Conservation (phyloP, 2,888 invertebrate genomes). For the Labia minor region DNA sequence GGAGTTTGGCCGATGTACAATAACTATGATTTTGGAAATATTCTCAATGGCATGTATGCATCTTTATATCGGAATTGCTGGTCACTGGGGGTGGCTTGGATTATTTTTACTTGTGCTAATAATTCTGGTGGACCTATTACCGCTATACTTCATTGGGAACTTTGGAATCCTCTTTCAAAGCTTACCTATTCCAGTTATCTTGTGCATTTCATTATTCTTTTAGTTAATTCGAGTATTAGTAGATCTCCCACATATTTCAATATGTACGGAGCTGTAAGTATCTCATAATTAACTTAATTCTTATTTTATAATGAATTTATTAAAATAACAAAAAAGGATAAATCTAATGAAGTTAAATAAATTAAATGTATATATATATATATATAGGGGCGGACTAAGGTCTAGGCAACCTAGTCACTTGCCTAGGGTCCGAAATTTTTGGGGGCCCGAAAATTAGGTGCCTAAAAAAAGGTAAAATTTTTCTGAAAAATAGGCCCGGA, state of each 20-base stretch:
- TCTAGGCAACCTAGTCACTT: no score
- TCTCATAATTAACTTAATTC: no score
- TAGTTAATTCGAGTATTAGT: constrained; percentile 40
- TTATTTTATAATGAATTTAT: no score
- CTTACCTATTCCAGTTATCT: constrained; percentile 50
- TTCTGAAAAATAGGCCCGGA: no score
- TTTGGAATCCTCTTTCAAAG: constrained; percentile 48
- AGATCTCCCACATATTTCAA: constrained; percentile 39
- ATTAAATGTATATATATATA: no score
- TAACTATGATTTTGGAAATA: constrained; percentile 38
- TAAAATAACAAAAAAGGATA: no score
- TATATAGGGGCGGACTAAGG: no score
- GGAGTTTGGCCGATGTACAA: constrained; percentile 27
- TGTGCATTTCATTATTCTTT: constrained; percentile 43
- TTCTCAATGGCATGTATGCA: constrained; percentile 46
- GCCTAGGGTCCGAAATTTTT: no score
- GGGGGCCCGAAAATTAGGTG: no score
- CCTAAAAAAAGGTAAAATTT: no score
- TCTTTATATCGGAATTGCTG: constrained; percentile 46
- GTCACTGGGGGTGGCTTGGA: constrained; percentile 41
- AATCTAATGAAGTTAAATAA: no score
- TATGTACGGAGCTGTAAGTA: constrained; percentile 35
- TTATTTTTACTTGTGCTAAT: constrained; percentile 43
- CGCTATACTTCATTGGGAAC: constrained; percentile 37
- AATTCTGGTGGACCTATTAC: constrained; percentile 37